Percentiles rank a stretch among this genome's conserved stretches.
These are phyloP conservation scores for Nematopogon swammerdamellus DNA, from an alignment of 2,888 invertebrate genomes.

Conservation along the genomic window DNA sequence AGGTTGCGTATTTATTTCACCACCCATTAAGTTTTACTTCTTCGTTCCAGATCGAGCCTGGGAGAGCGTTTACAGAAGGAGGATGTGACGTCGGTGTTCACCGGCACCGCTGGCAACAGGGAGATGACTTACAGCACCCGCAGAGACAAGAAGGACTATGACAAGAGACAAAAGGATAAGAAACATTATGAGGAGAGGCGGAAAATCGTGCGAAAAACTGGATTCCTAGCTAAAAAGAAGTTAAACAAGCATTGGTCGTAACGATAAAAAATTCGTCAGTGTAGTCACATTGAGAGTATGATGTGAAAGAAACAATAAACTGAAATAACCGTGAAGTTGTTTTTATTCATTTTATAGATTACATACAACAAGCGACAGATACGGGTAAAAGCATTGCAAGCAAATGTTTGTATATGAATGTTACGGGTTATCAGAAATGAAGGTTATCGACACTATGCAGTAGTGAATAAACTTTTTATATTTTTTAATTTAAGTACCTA, in stretches of 20 bases:
- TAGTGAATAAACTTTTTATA: no score
- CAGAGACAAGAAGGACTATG: conserved; percentile 50
- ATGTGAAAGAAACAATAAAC: no score
- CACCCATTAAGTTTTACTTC: not conserved
- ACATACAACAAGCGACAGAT: no score
- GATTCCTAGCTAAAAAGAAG: conserved; percentile 33
- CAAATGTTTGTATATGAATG: no score
- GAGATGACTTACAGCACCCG: conserved; percentile 76
- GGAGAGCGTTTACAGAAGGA: conserved; percentile 70
- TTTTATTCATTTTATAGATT: no score
- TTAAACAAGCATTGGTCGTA: conserved; percentile 1
- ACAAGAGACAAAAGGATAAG: conserved; percentile 57
- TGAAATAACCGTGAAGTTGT: no score
- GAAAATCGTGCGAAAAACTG: conserved; percentile 52
- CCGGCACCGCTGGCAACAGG: conserved; percentile 64
- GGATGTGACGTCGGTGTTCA: conserved; percentile 42
- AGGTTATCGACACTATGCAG: no score
- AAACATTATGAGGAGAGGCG: conserved; percentile 70
- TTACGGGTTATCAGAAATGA: no score
- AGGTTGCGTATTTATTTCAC: no score
- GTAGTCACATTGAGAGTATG: no score
- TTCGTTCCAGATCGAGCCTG: conserved; percentile 59
- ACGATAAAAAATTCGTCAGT: not conserved
- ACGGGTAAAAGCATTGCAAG: no score
- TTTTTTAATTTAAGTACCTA: no score